Evolutionary conservation across 2,888 invertebrate genomes (phyloP), one percentile per base, ranked within the genome.

Genomic region (Dasypolia templi): DNA sequence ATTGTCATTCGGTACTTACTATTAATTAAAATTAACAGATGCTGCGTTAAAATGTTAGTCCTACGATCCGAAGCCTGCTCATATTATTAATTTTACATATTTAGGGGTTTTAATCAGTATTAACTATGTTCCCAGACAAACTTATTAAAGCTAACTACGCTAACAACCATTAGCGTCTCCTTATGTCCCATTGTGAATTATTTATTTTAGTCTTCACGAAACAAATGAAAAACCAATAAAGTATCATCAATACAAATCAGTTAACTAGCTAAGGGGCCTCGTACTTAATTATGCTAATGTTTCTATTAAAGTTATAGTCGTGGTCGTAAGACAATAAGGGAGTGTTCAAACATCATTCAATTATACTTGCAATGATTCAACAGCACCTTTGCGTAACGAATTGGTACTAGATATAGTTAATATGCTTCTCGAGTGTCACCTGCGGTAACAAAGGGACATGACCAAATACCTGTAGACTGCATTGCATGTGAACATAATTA

Each of bases 361-460:
- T 88, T 81, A 84, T 78, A 84, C 83, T 84, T 82, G 85, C 83
- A 86, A 88, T 89, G 89, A 87, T 86, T 88, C 89, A 89, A 86
- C 86, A 84, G 72, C 77, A 83, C 78, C 84, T 87, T 91, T 89
- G 89, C 88, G 89, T 89, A 91, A 91, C 87, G 75, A 87, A 88
- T 87, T 79, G 44, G 79, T 61, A 84, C 79, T 87, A 75, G 72
- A 73, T 53, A 85, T 87, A 84, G 90, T 92, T 91, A 89, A 86
- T 92, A 93, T 92, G 89, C 91, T 86, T 72, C 79, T 87, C 89
- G 81, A 86, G 91, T 91, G 86, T 87, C 88, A 81, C 85, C 82
- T 87, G 87, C 86, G 84, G 82, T 86, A 86, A 90, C 89, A 90
- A 90, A 89, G 89, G 84, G 76, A 86, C 87, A 88, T 86, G 87